Percentiles rank a stretch among this genome's conserved stretches.
These are phyloP conservation scores for Tuta absoluta DNA, from an alignment of 2,888 invertebrate species.

Conservation along the genomic window DNA sequence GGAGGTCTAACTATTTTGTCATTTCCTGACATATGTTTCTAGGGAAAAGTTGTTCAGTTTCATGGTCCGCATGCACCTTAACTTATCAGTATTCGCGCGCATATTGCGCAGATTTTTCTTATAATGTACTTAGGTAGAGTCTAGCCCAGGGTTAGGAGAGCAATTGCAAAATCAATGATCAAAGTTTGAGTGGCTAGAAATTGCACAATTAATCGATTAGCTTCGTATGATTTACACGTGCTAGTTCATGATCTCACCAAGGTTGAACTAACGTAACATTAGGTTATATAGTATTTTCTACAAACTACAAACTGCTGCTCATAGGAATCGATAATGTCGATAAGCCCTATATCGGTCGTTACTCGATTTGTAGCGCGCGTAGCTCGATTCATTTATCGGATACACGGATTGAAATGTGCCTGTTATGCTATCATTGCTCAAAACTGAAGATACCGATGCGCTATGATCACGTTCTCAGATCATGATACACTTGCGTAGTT, in stretches of 20 bases:
- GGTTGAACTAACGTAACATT: background rate
- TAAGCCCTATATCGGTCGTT: conserved; percentile 11
- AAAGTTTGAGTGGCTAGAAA: background rate
- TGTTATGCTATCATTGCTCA: background rate
- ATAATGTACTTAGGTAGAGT: too few species aligned
- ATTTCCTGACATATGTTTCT: too few species aligned
- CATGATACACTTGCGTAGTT: background rate
- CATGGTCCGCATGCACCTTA: too few species aligned
- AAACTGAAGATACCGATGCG: background rate
- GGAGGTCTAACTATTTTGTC: too few species aligned
- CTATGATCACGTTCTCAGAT: background rate
- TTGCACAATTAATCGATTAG: background rate
- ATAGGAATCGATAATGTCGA: background rate
- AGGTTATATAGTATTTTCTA: too few species aligned
- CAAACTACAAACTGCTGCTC: background rate
- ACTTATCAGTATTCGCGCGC: too few species aligned
- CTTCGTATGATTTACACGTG: background rate
- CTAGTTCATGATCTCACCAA: background rate
- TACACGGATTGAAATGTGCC: background rate
- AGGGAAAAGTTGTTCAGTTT: too few species aligned
- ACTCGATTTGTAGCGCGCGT: background rate
- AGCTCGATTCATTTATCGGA: background rate
- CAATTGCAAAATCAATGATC: too few species aligned
- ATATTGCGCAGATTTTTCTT: background rate
- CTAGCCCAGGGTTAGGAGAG: too few species aligned